A percentile compares a stretch with the other conserved stretches of the same genome.
Conservation (phyloP, 2,113 vertebrate species). For the Podiceps cristatus region DNA sequence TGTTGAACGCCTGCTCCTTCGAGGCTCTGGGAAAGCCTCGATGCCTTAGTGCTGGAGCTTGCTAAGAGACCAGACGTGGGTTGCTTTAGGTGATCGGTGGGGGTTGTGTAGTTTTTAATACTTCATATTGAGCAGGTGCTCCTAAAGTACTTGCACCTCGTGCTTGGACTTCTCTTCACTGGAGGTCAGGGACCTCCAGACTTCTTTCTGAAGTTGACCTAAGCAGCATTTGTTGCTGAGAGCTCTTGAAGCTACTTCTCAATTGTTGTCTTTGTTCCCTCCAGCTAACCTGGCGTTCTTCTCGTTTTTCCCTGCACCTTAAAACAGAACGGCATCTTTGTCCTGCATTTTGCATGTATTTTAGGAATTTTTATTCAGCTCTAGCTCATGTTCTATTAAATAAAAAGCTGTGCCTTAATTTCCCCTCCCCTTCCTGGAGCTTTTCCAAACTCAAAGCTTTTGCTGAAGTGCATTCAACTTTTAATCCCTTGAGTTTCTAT, state of each 20-base stretch:
- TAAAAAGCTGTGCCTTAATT: neutral
- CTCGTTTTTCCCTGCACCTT: neutral
- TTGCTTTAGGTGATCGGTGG: neutral
- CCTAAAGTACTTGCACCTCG: neutral
- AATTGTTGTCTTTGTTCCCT: neutral
- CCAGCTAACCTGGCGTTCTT: accelerated
- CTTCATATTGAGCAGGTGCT: neutral
- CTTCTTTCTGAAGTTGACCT: neutral
- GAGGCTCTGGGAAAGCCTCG: accelerated
- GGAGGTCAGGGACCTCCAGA: too few species aligned
- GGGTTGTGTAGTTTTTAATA: neutral
- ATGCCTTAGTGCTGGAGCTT: neutral
- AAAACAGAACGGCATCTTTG: neutral
- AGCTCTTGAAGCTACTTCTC: neutral
- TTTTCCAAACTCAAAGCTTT: neutral
- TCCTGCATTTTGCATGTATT: neutral
- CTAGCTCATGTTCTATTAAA: neutral
- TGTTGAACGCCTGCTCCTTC: neutral
- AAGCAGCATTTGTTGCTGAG: neutral
- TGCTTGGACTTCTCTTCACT: neutral
- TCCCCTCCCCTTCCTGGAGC: neutral
- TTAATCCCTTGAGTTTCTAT: neutral
- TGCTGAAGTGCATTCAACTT: neutral
- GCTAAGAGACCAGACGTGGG: accelerated
- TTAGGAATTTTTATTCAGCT: neutral